Conservation (phyloP, 1,140 invertebrate genomes). For the Drosophila azteca region DNA sequence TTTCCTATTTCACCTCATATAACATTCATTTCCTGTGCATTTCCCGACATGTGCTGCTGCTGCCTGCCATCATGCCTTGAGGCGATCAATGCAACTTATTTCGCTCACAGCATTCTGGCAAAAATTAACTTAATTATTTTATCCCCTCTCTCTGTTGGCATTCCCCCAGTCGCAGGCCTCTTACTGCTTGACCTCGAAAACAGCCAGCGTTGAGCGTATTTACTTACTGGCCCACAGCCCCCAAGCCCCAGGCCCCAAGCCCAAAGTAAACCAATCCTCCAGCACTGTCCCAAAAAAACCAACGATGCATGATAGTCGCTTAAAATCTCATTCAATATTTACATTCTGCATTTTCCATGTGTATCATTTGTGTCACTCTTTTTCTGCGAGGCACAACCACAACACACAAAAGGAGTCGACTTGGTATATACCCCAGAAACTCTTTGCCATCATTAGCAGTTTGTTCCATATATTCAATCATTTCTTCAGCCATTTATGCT, state of each 20-base stretch:
- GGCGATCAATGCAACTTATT: slow-evolving; percentile 40
- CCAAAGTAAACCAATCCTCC: slow-evolving; percentile 24
- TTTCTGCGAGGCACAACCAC: neutral
- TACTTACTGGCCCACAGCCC: slow-evolving; percentile 23
- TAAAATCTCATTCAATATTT: slow-evolving; percentile 78
- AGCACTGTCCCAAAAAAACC: slow-evolving; percentile 22
- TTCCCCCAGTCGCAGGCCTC: neutral
- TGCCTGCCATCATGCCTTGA: slow-evolving; percentile 3
- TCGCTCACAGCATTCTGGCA: neutral
- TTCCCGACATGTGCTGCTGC: slow-evolving; percentile 6
- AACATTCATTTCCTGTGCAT: slow-evolving; percentile 53
- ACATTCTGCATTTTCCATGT: slow-evolving; percentile 67
- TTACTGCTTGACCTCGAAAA: slow-evolving; percentile 55
- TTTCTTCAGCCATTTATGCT: too few relatives aligned
- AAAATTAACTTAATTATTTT: slow-evolving; percentile 59
- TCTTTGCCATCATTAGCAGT: too few relatives aligned
- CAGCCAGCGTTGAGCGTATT: slow-evolving; percentile 36
- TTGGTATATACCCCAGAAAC: too few relatives aligned
- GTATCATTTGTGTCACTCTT: slow-evolving; percentile 52
- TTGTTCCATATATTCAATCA: too few relatives aligned
- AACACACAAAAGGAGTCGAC: too few relatives aligned
- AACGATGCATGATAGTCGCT: slow-evolving; percentile 70
- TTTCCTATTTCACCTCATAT: slow-evolving; percentile 42
- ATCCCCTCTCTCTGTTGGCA: slow-evolving; percentile 32
- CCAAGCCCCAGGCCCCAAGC: slow-evolving; percentile 13